A percentile compares a stretch with the other conserved stretches of the same genome.
These are phyloP conservation scores for Sebastiscus tertius DNA, from an alignment of 2,797 vertebrate genomes.

Conservation along the genomic window DNA sequence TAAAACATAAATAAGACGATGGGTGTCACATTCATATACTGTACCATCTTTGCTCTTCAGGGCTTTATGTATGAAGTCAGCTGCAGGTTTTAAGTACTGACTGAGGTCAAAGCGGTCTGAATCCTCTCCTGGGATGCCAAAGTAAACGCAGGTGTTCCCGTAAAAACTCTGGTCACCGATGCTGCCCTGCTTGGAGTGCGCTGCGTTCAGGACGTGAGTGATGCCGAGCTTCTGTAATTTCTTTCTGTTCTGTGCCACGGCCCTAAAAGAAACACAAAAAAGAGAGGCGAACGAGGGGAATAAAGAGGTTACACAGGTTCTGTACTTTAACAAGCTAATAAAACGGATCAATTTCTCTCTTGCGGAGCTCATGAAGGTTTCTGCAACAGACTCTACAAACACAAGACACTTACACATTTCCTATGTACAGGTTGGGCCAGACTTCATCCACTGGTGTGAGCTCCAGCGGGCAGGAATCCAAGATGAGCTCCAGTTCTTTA, in stretches of 20 bases:
- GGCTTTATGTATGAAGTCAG: constrained; percentile 83
- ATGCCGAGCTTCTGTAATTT: constrained; percentile 85
- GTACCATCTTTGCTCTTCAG: constrained; percentile 83
- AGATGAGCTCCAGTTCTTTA: constrained; percentile 82
- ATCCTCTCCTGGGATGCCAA: constrained; percentile 82
- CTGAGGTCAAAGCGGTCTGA: constrained; percentile 80
- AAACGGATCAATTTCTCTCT: background rate
- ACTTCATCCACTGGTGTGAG: constrained; percentile 84
- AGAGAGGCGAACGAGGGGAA: background rate
- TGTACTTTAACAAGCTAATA: background rate
- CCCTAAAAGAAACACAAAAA: constrained; percentile 60
- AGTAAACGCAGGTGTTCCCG: constrained; percentile 77
- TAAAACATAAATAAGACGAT: background rate
- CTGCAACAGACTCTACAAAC: background rate
- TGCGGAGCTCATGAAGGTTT: background rate
- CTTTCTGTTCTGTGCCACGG: constrained; percentile 77
- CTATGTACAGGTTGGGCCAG: constrained; percentile 85
- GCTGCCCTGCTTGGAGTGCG: constrained; percentile 88
- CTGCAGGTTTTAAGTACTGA: constrained; percentile 75
- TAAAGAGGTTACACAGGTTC: background rate
- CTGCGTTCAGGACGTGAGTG: constrained; percentile 87
- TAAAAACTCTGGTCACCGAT: constrained; percentile 86
- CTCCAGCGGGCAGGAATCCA: constrained; percentile 85
- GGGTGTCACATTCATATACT: background rate
- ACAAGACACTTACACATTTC: constrained; percentile 84